These are phyloP conservation scores for Microplitis deprimator DNA, from an alignment of 2,888 invertebrate genomes.

Conservation along the genomic window DNA sequence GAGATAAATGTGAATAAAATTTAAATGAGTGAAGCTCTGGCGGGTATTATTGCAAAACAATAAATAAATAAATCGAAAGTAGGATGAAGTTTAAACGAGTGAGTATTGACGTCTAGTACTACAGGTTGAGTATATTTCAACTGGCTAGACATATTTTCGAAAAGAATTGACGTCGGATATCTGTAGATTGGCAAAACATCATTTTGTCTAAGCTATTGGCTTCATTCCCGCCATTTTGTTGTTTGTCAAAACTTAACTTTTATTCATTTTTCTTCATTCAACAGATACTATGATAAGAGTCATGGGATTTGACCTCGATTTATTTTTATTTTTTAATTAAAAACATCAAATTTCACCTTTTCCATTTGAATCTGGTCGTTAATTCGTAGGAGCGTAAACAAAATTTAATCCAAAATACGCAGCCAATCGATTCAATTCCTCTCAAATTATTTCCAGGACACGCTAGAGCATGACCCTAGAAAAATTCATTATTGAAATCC, in stretches of 20 bases:
- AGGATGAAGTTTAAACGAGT: background rate
- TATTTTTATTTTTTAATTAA: background rate
- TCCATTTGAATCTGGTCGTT: no score
- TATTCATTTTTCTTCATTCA: background rate
- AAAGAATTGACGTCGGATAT: conserved; percentile 54
- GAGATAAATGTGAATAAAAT: conserved; percentile 11
- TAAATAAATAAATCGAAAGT: conserved; percentile 25
- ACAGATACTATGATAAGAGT: background rate
- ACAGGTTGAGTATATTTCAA: conserved; percentile 61
- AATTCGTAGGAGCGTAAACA: no score
- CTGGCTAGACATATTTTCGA: conserved; percentile 60
- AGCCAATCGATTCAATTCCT: no score
- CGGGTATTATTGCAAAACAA: background rate
- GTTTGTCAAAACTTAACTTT: conserved; percentile 66
- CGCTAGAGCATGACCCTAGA: no score
- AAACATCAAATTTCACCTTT: no score
- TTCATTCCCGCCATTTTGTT: conserved; percentile 66
- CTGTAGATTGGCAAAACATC: conserved; percentile 60
- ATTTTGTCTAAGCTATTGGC: conserved; percentile 58
- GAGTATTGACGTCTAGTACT: background rate
- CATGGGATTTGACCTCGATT: background rate
- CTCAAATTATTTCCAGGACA: no score
- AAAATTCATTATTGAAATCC: no score
- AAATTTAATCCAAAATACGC: no score
- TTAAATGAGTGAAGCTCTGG: conserved; percentile 20